Base-by-base conservation (phyloP, 2,113 vertebrate species). In the Sigmodon hispidus region DNA sequence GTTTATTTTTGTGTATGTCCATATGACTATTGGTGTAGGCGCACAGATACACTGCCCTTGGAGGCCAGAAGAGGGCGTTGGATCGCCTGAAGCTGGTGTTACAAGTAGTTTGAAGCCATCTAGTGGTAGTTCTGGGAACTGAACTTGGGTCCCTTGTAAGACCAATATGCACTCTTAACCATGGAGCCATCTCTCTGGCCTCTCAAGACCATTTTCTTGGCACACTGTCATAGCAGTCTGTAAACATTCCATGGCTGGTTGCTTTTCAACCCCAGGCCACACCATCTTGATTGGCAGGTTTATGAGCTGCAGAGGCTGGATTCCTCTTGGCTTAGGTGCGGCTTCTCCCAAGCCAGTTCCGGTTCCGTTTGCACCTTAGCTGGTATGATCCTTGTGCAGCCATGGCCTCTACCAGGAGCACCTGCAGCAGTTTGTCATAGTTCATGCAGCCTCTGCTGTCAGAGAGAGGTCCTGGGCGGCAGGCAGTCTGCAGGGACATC, bases 171-270 rank as follows among this genome's bases (percentile, higher is more conserved):
- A 36, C 40, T 13, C 57, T 43, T 26, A 29, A 61, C 80, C n/a
- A 61, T 15, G 31, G 80, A 17, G 57, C 81, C 24, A 5, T 12
- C n/a, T 43, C 80, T 31, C 55, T 0, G n/a, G 55, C 80, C 57
- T 24, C 40, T 83, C 24, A 43, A 45, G 31, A 31, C 29, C 26
- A 61, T 17, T 59, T 57, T 83, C 57, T 43, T 43, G 43, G 29
- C 19, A 4, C 0, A 7, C 22, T 0, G 21, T 13, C 11, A 1
- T 0, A 0, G 7, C 10, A 24, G 2, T 3, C 34, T 40, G 52
- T 50, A 21, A 36, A 3, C 22, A 0, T 4, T 7, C 7, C 2
- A 6, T 31, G 0, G 0, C 0, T 0, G 36, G 45, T 19, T 76
- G 43, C 70, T 31, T 61, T 48, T 3, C 0, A 0, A 1, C 13